Evolutionary conservation across 2,888 invertebrate species (phyloP).

Genomic region (Drosophila emarginata): DNA sequence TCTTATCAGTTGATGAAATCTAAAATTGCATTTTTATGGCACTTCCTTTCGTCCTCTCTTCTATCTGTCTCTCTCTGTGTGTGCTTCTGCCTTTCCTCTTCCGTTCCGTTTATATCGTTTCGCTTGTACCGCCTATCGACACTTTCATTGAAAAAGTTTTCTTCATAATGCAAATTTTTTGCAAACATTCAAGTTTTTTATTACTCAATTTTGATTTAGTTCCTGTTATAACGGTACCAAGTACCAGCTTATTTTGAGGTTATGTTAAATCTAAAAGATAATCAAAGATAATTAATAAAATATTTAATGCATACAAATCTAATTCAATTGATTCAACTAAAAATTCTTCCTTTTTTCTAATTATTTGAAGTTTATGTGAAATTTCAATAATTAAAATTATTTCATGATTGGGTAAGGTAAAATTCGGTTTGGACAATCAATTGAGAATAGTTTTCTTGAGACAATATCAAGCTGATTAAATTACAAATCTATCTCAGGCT

Average conservation of each 20-base stretch:
- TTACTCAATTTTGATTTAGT: slow-evolving; percentile 7
- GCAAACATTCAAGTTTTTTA: slow-evolving; percentile 18
- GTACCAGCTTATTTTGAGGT: slow-evolving; percentile 38
- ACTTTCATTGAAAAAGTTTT: slow-evolving; percentile 62
- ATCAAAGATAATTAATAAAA: no score
- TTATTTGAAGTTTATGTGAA: neutral
- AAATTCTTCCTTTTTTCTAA: neutral
- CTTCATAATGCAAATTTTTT: slow-evolving; percentile 17
- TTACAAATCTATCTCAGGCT: slow-evolving; percentile 53
- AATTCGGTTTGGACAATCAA: slow-evolving; percentile 19
- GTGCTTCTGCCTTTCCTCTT: slow-evolving; percentile 10
- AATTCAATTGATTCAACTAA: neutral
- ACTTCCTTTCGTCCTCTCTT: slow-evolving; percentile 60
- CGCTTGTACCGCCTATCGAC: slow-evolving; percentile 61
- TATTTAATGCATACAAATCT: no score
- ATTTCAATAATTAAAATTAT: neutral
- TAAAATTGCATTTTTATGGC: slow-evolving; percentile 79
- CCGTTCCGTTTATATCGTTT: slow-evolving; percentile 17
- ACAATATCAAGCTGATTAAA: slow-evolving; percentile 68
- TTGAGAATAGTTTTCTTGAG: slow-evolving; percentile 4
- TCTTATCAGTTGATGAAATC: slow-evolving; percentile 78
- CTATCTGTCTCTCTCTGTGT: slow-evolving; percentile 5
- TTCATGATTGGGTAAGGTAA: neutral
- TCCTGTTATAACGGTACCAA: slow-evolving; percentile 33
- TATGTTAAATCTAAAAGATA: slow-evolving; percentile 10